Conservation (phyloP, 1,140 invertebrate species). For the Halesus radiatus region DNA sequence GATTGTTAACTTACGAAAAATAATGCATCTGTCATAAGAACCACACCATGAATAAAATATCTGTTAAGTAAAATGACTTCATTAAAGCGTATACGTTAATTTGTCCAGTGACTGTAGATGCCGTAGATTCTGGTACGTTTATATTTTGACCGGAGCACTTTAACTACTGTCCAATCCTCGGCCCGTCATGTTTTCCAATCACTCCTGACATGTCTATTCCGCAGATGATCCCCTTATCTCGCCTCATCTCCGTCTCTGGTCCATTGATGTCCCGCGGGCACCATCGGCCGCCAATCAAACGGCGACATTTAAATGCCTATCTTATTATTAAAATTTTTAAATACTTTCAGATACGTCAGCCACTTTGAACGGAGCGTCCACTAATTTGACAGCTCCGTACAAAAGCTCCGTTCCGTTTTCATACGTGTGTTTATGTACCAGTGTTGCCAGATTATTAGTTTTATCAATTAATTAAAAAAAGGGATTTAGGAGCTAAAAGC, state of each 20-base stretch:
- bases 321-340: no score
- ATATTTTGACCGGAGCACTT: constrained; percentile 8
- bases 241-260: neutral
- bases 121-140: no score
- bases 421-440: no score
- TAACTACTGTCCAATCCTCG: neutral
- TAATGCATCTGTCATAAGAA: no score
- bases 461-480: no score
- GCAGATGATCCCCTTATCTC: constrained; percentile 50
- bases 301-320: constrained; percentile 23
- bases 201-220: constrained; percentile 55
- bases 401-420: no score
- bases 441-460: no score
- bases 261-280: neutral
- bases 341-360: neutral
- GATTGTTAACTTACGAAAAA: no score
- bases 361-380: neutral
- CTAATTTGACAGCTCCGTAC: neutral
- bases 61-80: no score
- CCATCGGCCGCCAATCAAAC: constrained; percentile 22
- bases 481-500: no score
- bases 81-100: neutral
- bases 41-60: no score
- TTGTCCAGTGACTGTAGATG: no score
- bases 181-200: constrained; percentile 48